Evolutionary conservation across 2,113 vertebrate species (phyloP).

Genomic region (Thalassoma bifasciatum): DNA sequence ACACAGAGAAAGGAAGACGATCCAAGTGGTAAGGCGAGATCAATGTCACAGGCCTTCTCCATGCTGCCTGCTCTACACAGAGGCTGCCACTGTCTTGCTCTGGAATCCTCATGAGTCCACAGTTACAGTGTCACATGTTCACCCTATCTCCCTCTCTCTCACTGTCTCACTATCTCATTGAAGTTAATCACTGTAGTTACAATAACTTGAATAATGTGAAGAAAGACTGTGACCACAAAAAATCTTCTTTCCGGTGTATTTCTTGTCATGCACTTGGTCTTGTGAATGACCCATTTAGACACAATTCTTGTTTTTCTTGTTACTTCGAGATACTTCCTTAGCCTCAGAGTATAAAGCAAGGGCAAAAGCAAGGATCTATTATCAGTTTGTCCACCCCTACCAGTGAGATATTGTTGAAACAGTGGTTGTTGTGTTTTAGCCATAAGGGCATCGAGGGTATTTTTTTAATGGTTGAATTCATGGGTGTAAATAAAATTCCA

Average conservation of each 20-base stretch:
- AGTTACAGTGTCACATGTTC: conserved; percentile 73
- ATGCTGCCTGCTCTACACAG: conserved; percentile 60
- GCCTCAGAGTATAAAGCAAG: conserved; percentile 48
- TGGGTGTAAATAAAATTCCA: too few relatives aligned
- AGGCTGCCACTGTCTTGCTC: conserved; percentile 63
- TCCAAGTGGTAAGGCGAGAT: conserved; percentile 49
- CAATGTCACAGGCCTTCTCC: conserved; percentile 69
- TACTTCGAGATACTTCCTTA: conserved; percentile 35
- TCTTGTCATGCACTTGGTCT: conserved; percentile 70
- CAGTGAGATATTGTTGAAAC: conserved; percentile 19
- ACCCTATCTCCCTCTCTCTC: not conserved
- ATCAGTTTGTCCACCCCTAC: conserved; percentile 20
- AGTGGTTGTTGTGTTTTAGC: conserved; percentile 14
- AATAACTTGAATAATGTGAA: conserved; percentile 56
- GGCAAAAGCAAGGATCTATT: conserved; percentile 40
- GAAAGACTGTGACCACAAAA: conserved; percentile 58
- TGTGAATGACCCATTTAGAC: conserved; percentile 72
- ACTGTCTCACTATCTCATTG: conserved; percentile 20
- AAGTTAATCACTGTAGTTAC: conserved; percentile 53
- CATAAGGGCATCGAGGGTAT: too few relatives aligned
- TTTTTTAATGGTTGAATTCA: too few relatives aligned
- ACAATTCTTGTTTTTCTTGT: conserved; percentile 61
- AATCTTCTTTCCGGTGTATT: conserved; percentile 50
- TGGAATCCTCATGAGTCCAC: conserved; percentile 64
- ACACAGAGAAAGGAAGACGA: conserved; percentile 34